Percentiles rank a stretch among this genome's conserved stretches.
Evolutionary conservation across 2,113 vertebrate species (phyloP).

Genomic region (Calidris pygmaea): DNA sequence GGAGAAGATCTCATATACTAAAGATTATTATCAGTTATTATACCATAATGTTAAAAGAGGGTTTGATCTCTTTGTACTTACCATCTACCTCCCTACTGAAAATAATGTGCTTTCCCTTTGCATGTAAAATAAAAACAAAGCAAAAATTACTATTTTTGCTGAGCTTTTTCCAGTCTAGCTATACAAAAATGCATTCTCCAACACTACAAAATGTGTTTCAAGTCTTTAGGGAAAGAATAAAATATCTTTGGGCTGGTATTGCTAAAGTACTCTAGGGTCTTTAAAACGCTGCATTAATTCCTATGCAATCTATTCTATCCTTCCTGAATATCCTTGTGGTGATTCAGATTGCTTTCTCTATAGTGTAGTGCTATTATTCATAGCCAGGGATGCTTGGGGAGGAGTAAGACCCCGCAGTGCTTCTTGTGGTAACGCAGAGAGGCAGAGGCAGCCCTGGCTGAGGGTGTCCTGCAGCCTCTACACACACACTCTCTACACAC

Average conservation of each 20-base stretch:
- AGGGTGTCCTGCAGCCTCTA: background rate
- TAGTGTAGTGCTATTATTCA: background rate
- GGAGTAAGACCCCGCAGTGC: background rate
- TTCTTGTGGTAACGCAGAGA: background rate
- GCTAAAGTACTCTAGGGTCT: background rate
- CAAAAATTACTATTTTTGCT: background rate
- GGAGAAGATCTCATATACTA: background rate
- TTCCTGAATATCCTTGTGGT: background rate
- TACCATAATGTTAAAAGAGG: background rate
- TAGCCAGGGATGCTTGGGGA: background rate
- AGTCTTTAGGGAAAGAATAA: background rate
- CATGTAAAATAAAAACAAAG: background rate
- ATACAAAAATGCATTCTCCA: background rate
- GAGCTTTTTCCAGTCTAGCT: background rate
- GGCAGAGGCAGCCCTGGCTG: background rate
- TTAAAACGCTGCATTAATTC: background rate
- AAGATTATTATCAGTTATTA: background rate
- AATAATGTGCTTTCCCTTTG: background rate
- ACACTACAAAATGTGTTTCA: background rate
- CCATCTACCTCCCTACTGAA: background rate
- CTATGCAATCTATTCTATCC: background rate
- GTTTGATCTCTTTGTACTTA: background rate
- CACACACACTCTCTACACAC: background rate
- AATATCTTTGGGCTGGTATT: background rate
- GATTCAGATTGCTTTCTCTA: background rate